Percentiles rank a stretch among this genome's conserved stretches.
phyloP scores from a whole-genome alignment of 2,113 vertebrate genomes.

The Colinus virginianus region DNA sequence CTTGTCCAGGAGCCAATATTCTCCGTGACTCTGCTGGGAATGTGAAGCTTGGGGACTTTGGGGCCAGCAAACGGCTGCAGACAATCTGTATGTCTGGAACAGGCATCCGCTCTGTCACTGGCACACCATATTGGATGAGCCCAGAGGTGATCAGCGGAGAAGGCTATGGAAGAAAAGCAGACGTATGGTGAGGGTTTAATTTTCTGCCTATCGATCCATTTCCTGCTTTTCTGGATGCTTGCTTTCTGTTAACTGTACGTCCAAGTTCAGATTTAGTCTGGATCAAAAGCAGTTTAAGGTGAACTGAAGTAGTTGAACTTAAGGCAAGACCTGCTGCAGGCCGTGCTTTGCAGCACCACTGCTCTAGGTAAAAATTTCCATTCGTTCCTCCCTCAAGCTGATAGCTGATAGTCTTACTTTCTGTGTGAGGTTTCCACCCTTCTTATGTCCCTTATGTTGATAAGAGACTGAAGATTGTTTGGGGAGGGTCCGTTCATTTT shows the following conservation, averaged over 20 bases:
- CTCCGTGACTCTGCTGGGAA: constrained; percentile 94
- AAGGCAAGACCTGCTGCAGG: not conserved
- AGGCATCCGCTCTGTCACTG: constrained; percentile 92
- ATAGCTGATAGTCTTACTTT: not conserved
- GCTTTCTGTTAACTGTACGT: rapidly evolving
- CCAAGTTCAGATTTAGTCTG: not conserved
- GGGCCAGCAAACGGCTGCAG: constrained; percentile 95
- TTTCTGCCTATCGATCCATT: not conserved
- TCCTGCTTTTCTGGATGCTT: not conserved
- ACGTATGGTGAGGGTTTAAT: constrained; percentile 87
- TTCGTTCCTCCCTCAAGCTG: not conserved
- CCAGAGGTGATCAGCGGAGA: constrained; percentile 97
- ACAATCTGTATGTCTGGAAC: constrained; percentile 97
- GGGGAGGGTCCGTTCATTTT: not conserved
- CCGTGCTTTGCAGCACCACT: not conserved
- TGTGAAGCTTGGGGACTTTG: constrained; percentile 96
- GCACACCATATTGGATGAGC: constrained; percentile 98
- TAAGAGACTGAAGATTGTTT: not conserved
- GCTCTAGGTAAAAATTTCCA: not conserved
- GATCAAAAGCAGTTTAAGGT: not conserved
- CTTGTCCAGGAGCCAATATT: constrained; percentile 91
- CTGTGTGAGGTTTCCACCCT: not conserved
- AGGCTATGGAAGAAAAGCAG: constrained; percentile 94
- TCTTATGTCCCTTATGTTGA: not conserved
- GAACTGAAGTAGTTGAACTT: not conserved